Evolutionary conservation across 35 echinoderm and acorn worm species (phyloP), one percentile per base, ranked within the genome.

Genomic region (Heliocidaris erythrogramma): DNA sequence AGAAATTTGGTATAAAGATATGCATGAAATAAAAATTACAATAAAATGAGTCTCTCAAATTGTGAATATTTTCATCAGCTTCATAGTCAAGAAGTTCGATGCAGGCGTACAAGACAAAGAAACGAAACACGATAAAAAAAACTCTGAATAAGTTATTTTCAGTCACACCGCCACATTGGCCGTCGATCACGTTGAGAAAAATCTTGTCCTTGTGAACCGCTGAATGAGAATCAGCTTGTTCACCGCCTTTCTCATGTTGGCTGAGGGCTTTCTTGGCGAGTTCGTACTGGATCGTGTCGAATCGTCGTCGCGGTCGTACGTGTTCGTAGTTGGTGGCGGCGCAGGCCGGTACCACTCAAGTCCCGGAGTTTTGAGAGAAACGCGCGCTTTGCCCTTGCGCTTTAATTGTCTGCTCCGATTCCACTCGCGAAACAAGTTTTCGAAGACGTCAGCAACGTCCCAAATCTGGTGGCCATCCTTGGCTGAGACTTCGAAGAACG

Each of bases 401-500:
- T 92, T 92, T 48, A 92, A 12, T 59, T 92, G 91, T 48, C 48
- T 92, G 27, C 86, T 93, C 85, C 94, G 52, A 4, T 31, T 96
- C 97, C 97, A 97, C 52, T 93, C 92, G 11, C 97, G 94, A 90
- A 95, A 97, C 48, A 96, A 92, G 61, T 95, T 95, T 60, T 90
- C 56, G 52, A 96, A 97, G 9, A 97, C 69, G 14, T 97, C 97
- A 18, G 97, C 85, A 29, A 97, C 95, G 31, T 94, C 93, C 53
- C 94, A 94, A 30, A 97, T 94, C 91, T 97, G 95, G 7, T 93
- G 49, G 4, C 97, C 97, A 88, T 97, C 97, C 85, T 96, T 96
- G 17, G 95, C 97, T 47, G 97, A 97, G 52, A 97, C 94, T 95
- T 97, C 97, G 60, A 53, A 97, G 59, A 96, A 97, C 32, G 97